Evolutionary conservation across 2,888 invertebrate species (phyloP), one percentile per base, ranked within the genome.

Genomic region (Dicyrtoma fusca): DNA sequence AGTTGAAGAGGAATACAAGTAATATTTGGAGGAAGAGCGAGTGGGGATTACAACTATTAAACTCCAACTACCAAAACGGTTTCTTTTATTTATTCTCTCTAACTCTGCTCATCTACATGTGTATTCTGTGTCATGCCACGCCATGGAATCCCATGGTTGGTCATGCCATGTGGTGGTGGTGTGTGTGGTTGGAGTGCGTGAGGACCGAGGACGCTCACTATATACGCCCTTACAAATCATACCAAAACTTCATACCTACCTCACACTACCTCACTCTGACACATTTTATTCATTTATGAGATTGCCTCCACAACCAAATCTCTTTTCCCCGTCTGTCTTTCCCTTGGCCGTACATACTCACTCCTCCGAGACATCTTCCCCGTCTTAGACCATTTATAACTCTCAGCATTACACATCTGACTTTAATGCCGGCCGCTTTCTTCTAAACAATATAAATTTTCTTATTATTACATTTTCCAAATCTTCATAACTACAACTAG

Each of bases 251-350:
- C 49, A 44, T 69, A 51, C 68, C 68, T 69, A 57, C 66, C 66
- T 53, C 66, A 66, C 53, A 34, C 53, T n/a, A 21, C 61, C 34
- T 61, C 26, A 63, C 17, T 49, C 69, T 61, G 69, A 69, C 61
- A 69, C 62, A 61, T 69, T 69, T 69, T 69, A 69, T 69, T 69
- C 69, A 61, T 62, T 69, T 62, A 47, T 26, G n/a, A 45, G 25
- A 64, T 64, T 64, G 21, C n/a, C 26, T 57, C 17, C 17, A 17
- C 4, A 34, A 34, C 34, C 34, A 34, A 34, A 34, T 8, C 34
- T 8, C 3, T 34, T 34, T 8, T 8, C 34, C 34, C 8, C 34
- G 34, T 34, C 34, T 8, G 3, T 8, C 34, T 5, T 34, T 34
- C 34, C 34, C 3, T 34, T 3, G 3, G 34, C 34, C 49, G 13